Evolutionary conservation across 2,113 vertebrate species (phyloP).

Genomic region (Silurus glanis): DNA sequence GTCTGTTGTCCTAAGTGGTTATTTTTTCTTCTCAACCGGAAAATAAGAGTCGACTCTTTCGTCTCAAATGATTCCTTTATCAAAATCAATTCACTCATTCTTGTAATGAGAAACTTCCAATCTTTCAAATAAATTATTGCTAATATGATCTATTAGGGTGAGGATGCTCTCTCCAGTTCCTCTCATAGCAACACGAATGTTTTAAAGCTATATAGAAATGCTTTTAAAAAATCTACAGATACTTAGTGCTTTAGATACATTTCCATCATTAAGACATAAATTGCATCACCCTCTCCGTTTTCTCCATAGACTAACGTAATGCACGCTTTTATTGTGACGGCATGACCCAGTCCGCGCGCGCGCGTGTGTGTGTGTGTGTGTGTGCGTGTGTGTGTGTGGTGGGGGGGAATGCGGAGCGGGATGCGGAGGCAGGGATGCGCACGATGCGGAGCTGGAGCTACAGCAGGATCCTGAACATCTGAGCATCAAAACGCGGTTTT

Average conservation of each 20-base stretch:
- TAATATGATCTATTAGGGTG: not conserved
- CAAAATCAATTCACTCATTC: too few relatives aligned
- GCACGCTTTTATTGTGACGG: slow-evolving; percentile 37
- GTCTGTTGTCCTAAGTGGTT: too few relatives aligned
- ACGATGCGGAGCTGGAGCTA: not conserved
- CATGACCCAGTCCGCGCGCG: not conserved
- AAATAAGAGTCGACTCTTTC: not conserved
- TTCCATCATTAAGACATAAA: too few relatives aligned
- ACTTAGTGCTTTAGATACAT: not conserved
- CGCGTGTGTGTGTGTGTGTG: too few relatives aligned
- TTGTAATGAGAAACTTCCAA: not conserved
- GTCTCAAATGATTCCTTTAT: too few relatives aligned
- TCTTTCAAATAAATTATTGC: not conserved
- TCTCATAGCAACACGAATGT: not conserved
- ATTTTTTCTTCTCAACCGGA: not conserved
- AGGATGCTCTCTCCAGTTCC: not conserved
- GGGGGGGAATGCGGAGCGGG: not conserved
- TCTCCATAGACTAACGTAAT: not conserved
- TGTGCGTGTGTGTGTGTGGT: not conserved
- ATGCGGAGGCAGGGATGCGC: not conserved
- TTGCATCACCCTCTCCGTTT: not conserved
- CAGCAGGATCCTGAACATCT: slow-evolving; percentile 9
- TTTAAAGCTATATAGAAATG: not conserved
- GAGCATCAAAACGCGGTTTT: not conserved
- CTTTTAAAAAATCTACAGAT: not conserved